Evolutionary conservation across 2,797 vertebrate genomes (phyloP).

Genomic region (Dallia pectoralis): DNA sequence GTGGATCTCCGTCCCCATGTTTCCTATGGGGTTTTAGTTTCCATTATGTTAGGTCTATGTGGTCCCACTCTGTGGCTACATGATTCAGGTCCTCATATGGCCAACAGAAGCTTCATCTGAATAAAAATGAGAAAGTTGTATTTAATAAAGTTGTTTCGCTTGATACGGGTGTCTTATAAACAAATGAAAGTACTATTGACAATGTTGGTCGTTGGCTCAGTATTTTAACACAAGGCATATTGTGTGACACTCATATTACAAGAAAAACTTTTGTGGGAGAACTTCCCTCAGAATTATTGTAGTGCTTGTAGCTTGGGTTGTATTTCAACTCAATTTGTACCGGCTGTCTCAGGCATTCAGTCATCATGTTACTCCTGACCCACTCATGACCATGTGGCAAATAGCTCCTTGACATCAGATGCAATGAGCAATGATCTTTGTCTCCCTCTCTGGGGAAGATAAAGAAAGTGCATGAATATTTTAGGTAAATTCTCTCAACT

Average conservation of each 20-base stretch:
- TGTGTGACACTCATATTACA: neutral
- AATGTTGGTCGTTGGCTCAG: neutral
- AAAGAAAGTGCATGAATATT: neutral
- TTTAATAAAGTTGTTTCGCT: neutral
- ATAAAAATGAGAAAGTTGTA: neutral
- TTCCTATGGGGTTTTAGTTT: neutral
- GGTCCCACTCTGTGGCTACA: neutral
- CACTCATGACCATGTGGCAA: slow-evolving; percentile 8
- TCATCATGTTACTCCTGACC: neutral
- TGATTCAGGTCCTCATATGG: neutral
- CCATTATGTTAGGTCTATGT: neutral
- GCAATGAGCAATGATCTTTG: slow-evolving; percentile 48
- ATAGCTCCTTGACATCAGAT: neutral
- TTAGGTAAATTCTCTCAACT: neutral
- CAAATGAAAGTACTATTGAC: neutral
- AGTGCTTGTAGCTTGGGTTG: neutral
- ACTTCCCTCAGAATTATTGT: neutral
- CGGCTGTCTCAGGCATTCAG: neutral
- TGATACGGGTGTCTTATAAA: neutral
- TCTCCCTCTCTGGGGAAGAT: slow-evolving; percentile 52
- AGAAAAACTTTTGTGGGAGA: neutral
- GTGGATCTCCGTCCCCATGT: neutral
- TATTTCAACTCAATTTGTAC: neutral
- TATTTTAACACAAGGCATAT: neutral
- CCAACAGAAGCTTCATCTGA: neutral